These are phyloP conservation scores for Yponomeuta plumbellus DNA, from an alignment of 2,888 invertebrate species.

Conservation along the genomic window DNA sequence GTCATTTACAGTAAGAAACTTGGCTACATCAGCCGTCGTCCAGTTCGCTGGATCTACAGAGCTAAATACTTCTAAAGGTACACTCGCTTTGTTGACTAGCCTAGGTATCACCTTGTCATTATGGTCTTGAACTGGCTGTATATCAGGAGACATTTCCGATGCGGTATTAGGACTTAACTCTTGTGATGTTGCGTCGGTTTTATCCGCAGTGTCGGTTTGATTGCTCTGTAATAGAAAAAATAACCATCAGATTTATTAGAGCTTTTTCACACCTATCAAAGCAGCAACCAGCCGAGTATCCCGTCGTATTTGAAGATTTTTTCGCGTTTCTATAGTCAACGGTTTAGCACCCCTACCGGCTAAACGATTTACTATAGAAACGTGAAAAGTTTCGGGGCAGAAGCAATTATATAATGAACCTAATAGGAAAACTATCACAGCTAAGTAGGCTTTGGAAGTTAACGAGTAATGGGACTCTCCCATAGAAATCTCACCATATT, in stretches of 20 bases:
- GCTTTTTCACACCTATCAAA: neutral
- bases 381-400: too few relatives aligned
- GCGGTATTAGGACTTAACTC: neutral
- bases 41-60: slow-evolving; percentile 77
- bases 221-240: slow-evolving; percentile 27
- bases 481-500: too few relatives aligned
- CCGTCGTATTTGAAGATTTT: neutral
- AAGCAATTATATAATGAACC: too few relatives aligned
- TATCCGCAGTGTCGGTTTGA: slow-evolving; percentile 33
- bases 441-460: too few relatives aligned
- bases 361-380: too few relatives aligned
- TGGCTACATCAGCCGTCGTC: slow-evolving; percentile 89
- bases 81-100: slow-evolving; percentile 74
- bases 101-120: slow-evolving; percentile 79
- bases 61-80: slow-evolving; percentile 68
- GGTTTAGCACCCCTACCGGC: too few relatives aligned
- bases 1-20: slow-evolving; percentile 93
- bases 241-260: neutral
- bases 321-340: too few relatives aligned
- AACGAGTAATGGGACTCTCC: too few relatives aligned
- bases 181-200: slow-evolving; percentile 1
- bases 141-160: slow-evolving; percentile 17
- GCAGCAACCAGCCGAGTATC: too few relatives aligned
- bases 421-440: too few relatives aligned
- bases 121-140: slow-evolving; percentile 28